Conservation (phyloP, 1,140 invertebrate genomes). For the Listronotus oregonensis region DNA sequence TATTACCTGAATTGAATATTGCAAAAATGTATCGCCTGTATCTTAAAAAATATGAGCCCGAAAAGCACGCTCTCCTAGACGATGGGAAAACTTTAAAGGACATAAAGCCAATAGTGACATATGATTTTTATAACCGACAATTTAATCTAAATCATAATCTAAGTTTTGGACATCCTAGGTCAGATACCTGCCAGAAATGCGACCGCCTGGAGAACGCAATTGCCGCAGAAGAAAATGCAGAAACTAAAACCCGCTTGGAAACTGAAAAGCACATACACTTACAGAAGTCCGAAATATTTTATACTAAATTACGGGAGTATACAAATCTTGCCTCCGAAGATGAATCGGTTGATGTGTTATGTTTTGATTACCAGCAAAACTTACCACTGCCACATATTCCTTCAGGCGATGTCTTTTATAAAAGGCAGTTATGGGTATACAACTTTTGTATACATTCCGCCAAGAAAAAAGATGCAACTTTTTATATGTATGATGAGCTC, state of each 20-base stretch:
- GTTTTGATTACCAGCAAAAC: no score
- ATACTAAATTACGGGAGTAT: neutral
- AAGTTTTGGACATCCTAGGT: conserved; percentile 16
- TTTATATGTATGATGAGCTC: no score
- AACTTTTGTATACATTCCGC: no score
- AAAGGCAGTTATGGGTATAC: no score
- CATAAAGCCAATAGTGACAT: neutral
- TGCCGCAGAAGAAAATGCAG: conserved; percentile 6
- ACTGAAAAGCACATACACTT: conserved; percentile 21
- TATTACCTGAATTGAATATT: no score
- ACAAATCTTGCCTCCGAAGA: neutral
- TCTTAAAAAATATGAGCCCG: neutral
- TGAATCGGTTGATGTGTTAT: neutral
- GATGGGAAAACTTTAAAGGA: neutral
- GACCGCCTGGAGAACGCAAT: conserved; percentile 23
- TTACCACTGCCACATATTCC: no score
- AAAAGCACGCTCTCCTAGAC: neutral
- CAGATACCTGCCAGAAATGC: conserved; percentile 27
- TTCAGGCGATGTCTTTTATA: no score
- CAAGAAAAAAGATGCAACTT: no score
- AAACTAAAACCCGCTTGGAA: neutral
- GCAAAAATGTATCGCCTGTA: neutral
- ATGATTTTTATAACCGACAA: conserved; percentile 1
- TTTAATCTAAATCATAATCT: conserved; percentile 29
- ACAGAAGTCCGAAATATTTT: conserved; percentile 12